Evolutionary conservation across 2,797 vertebrate genomes (phyloP), one percentile per base, ranked within the genome.

Genomic region (Dermochelys coriacea): DNA sequence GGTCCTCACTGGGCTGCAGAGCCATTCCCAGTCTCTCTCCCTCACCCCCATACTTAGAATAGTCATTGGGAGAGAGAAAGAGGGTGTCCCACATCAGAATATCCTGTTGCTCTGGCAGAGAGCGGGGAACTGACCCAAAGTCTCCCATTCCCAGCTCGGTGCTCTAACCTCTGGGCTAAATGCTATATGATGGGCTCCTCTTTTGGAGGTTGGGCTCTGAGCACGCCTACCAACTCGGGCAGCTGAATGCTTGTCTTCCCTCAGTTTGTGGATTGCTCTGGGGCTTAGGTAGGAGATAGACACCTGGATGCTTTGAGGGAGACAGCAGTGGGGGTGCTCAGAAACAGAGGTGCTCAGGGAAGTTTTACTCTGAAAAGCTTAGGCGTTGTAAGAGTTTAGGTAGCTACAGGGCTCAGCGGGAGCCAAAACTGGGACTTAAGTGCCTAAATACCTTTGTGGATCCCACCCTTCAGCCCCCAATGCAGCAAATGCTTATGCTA

Each of bases 401-500:
- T 16, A n/a, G 16, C 34, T n/a, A 64, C 34, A 18, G 34, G 34
- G 31, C 27, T 57, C 27, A 57, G 27, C 14, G 55, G 27, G 25
- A 29, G 27, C 12, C 55, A 57, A 57, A 57, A 57, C 61, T 64
- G 34, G 14, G 7, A n/a, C 16, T 34, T 8, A 64, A 5, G 31
- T 5, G 29, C 16, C 61, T 64, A 64, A 64, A n/a, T 64, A 19
- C 15, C 61, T n/a, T 64, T 64, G 61, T 64, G 61, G 61, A 9
- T 59, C 87, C 68, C 82, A 55, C 41, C 41, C 12, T 74, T 74
- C 91, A 75, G 84, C 18, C 82, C 45, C 80, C 18, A 55, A 86
- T 84, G 80, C 84, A 92, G 85, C 92, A 93, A 91, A 94, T 54
- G 49, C 86, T 96, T 94, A 78, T 94, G 88, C 93, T 90, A 96